Evolutionary conservation across 2,888 invertebrate species (phyloP), one percentile per base, ranked within the genome.

Genomic region (Blastobasis adustella): DNA sequence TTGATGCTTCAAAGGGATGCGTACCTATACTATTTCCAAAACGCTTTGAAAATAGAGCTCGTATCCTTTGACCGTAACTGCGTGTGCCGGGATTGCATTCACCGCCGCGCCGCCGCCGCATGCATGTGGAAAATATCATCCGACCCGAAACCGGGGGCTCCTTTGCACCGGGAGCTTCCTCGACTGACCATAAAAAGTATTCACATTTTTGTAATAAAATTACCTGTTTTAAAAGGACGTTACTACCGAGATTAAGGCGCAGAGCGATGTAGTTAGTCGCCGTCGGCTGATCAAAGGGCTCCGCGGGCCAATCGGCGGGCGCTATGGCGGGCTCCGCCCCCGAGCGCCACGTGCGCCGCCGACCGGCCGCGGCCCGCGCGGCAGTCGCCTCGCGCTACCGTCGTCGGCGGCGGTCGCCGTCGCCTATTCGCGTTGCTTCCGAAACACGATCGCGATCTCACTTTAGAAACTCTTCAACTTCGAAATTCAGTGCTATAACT

Each of bases 141-240:
- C 66, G 60, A 54, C 55, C 58, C 52, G 49, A 53, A 50, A 57
- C 58, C 60, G 53, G 60, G 59, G 63, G 63, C 60, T 55, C 71
- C 71, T 69, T 70, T 71, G 69, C 72, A 62, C 53, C 55, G 67
- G 66, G 68, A 63, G 58, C 67, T 75, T 73, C 76, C 76, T 77
- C 76, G 76, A 76, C 76, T 82, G 79, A 77, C 78, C 81, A 77
- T 79, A 79, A 82, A 85, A 81, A 79, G 76, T 79, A 78, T 79
- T 67, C 73, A 78, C 78, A 79, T 82, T 84, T 85, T 86, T 85
- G 76, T 82, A 86, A 87, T 85, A 79, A 86, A 83, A 86, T 87
- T 87, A 87, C 87, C 82, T 85, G 85, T 86, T 87, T 87, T 87
- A 85, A 87, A 86, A 85, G 86, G 80, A 87, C 79, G 79, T 83